Evolutionary conservation across 2,113 vertebrate species (phyloP), one percentile per base, ranked within the genome.

Genomic region (Steatornis caripensis): DNA sequence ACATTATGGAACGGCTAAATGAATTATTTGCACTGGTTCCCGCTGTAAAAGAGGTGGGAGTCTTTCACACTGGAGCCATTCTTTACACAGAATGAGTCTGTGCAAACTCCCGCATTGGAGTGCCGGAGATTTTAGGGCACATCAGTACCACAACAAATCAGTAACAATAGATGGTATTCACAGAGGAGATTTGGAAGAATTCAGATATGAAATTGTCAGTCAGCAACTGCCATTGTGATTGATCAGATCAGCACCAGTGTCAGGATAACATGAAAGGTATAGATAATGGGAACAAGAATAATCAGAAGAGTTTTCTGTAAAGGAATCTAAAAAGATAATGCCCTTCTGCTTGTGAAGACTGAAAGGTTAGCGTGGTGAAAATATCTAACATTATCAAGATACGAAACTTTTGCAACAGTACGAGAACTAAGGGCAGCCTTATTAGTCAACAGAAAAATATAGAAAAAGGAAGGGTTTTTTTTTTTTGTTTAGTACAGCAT

Each of bases 1-100:
- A 86, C 49, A 69, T 80, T 86, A 93, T 83, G 76, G 41, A 92
- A 69, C 41, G 90, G 66, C n/a, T 74, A 92, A 90, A 92, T 72
- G 66, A 92, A 83, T 96, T 85, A 93, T 93, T 92, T 97, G 66
- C 62, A 24, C 71, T 82, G 27, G n/a, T 49, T 71, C 36, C 32
- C 0, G 0, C 46, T 83, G 82, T 46, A 95, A 93, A 88, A 65
- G 88, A 96, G 75, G 62, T 61, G 37, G 90, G 82, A 96, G 53
- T 68, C 84, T 68, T 78, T 81, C 78, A 93, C 53, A 83, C 16
- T 53, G 65, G 84, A 39, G 18, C 75, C 39, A 87, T 95, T 93
- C 90, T 95, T 95, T 94, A 85, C 57, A 48, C 21, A 15, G 20
- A 93, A 91, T 71, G 43, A 75, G 60, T 20, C 88, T 72, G 61